Conservation (phyloP, 2,888 invertebrate genomes). For the Ditylenchus weischeri region DNA sequence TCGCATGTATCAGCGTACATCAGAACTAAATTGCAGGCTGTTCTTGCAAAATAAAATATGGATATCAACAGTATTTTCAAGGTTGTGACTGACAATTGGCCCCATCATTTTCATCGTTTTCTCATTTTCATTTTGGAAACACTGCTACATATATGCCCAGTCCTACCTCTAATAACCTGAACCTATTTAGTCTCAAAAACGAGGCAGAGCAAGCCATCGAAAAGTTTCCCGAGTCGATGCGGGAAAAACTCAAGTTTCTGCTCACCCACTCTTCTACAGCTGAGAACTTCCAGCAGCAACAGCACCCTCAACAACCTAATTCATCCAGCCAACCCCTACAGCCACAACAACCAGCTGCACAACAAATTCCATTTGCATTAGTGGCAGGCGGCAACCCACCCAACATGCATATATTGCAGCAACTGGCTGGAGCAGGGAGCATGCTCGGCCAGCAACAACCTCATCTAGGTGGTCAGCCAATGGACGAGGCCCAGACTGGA, state of each 20-base stretch:
- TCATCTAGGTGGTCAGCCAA: not conserved
- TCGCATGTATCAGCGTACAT: no score
- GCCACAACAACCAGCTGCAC: slow-evolving; percentile 18
- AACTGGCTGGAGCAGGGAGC: not conserved
- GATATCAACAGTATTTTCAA: no score
- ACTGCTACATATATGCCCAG: no score
- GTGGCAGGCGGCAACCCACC: not conserved
- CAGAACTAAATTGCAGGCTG: no score
- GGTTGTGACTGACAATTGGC: no score
- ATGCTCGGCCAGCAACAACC: not conserved
- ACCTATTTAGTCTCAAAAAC: slow-evolving; percentile 9
- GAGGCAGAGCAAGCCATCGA: slow-evolving; percentile 19
- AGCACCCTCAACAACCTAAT: slow-evolving; percentile 9
- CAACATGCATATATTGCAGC: slow-evolving; percentile 5
- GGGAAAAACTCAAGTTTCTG: slow-evolving; percentile 35
- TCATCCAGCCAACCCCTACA: no score
- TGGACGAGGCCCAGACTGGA: no score
- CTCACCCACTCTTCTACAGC: slow-evolving; percentile 22
- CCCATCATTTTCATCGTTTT: no score
- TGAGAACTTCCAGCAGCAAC: slow-evolving; percentile 11
- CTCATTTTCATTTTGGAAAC: no score
- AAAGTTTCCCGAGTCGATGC: slow-evolving; percentile 31
- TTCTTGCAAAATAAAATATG: no score
- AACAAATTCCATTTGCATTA: slow-evolving; percentile 1
- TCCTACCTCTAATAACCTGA: no score